Evolutionary conservation across 2,113 vertebrate species (phyloP).

Genomic region (Epinephelus moara): DNA sequence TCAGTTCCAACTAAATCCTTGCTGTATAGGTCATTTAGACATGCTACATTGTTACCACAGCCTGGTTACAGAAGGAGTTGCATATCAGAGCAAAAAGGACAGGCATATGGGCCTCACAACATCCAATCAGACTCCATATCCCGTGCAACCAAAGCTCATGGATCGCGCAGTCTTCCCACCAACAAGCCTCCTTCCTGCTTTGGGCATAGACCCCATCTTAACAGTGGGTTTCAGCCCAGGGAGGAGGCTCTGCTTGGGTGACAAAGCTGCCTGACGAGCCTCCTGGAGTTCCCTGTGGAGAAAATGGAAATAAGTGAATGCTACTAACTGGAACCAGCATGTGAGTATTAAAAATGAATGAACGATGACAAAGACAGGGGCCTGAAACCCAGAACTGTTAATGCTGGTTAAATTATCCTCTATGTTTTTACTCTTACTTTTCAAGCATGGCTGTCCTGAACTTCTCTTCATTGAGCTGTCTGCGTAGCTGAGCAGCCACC

Average conservation of each 20-base stretch:
- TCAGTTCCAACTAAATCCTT: background rate
- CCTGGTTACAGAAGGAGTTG: background rate
- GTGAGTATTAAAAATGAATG: background rate
- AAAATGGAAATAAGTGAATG: background rate
- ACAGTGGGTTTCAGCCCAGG: conserved; percentile 50
- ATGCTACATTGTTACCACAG: background rate
- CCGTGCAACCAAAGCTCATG: conserved; percentile 85
- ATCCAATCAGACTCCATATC: conserved; percentile 45
- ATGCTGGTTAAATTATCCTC: background rate
- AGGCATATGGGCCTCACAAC: rapidly evolving
- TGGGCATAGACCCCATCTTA: conserved; percentile 65
- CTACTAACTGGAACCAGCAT: background rate
- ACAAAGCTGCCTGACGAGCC: conserved; percentile 86
- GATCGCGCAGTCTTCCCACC: conserved; percentile 87
- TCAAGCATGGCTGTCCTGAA: conserved; percentile 93
- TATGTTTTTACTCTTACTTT: conserved; percentile 82
- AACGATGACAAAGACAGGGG: background rate
- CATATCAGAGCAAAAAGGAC: background rate
- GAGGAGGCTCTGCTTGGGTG: conserved; percentile 68
- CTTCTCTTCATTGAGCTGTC: conserved; percentile 92
- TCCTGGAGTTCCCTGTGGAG: conserved; percentile 90
- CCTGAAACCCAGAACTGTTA: background rate
- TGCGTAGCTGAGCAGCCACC: conserved; percentile 88
- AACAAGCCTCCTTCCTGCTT: conserved; percentile 82
- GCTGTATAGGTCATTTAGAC: background rate